Evolutionary conservation across 2,888 invertebrate genomes (phyloP), one percentile per base, ranked within the genome.

Genomic region (Drosophila nr. perissopoda): DNA sequence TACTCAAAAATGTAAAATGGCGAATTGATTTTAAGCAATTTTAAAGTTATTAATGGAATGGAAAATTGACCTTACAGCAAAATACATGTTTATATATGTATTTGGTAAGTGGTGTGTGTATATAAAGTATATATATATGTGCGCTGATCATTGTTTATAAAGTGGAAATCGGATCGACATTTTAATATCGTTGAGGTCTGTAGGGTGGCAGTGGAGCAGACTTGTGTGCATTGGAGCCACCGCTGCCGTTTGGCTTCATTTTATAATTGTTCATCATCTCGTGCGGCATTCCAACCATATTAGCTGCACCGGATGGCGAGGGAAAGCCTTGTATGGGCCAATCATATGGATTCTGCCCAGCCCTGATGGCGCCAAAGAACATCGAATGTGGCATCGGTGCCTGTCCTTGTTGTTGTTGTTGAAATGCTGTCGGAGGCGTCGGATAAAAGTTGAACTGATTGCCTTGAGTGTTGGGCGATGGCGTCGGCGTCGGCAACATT

Each of bases 401-500:
- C 21, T 7, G 45, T 13, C 21, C 21, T 42, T 21, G 40, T 13
- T 45, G 21, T 21, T 42, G 21, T 45, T 45, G 82, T 25, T 53
- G 69, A 10, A 58, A 8, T 31, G 53, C 31, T 16, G 59, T 34
- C 5, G 51, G 21, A 10, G 42, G 18, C 13, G 72, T 10, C 7
- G 70, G 31, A 53, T 62, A 82, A 45, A 78, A 89, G 42, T 59
- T 80, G 6, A 87, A 89, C 48, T 82, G 76, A 45, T 73, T 79
- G 33, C 74, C 67, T 18, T 40, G 73, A 1, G 68, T 63, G 18
- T 68, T 77, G 27, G 90, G 82, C 48, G 86, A 81, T 25, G 89
- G 87, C 7, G 68, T 67, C 27, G 80, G 78, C 0, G 89, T 87
- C 6, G 81, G 80, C 62, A 91, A 64, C 42, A 86, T 77, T 56